Evolutionary conservation across 2,113 vertebrate species (phyloP).

Genomic region (Puma concolor): DNA sequence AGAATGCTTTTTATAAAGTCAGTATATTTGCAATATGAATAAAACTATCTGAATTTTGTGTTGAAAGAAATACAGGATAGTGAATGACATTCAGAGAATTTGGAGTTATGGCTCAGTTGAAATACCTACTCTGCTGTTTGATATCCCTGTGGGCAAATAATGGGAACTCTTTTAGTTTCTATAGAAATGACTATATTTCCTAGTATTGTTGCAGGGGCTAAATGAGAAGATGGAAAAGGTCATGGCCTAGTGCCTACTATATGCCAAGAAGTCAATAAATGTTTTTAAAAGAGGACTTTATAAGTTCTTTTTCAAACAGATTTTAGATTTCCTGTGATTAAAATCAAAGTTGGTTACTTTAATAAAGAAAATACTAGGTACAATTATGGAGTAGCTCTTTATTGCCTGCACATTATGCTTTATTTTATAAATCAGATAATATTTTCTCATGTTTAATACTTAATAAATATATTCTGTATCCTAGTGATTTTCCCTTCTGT

Average conservation of each 20-base stretch:
- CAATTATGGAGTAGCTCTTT: background rate
- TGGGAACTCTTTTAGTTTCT: background rate
- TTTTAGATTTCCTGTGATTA: conserved; percentile 5
- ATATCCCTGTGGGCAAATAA: background rate
- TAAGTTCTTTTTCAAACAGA: background rate
- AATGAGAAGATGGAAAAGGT: conserved; percentile 16
- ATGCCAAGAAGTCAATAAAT: background rate
- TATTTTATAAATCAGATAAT: conserved; percentile 24
- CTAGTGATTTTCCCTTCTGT: conserved; percentile 46
- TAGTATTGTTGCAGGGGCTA: background rate
- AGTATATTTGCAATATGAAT: conserved; percentile 25
- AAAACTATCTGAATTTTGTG: conserved; percentile 22
- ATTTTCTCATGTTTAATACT: background rate
- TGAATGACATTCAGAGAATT: conserved; percentile 18
- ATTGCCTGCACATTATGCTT: background rate
- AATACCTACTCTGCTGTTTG: background rate
- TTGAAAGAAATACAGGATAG: background rate
- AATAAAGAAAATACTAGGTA: conserved; percentile 11
- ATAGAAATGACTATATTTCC: background rate
- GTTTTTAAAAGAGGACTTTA: conserved; percentile 3
- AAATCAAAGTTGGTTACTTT: conserved; percentile 26
- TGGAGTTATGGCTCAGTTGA: background rate
- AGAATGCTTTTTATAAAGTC: conserved; percentile 35
- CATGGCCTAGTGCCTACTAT: background rate
- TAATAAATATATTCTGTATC: conserved; percentile 40